phyloP scores from a whole-genome alignment of 2,113 vertebrate species.

The Crotalus tigris region DNA sequence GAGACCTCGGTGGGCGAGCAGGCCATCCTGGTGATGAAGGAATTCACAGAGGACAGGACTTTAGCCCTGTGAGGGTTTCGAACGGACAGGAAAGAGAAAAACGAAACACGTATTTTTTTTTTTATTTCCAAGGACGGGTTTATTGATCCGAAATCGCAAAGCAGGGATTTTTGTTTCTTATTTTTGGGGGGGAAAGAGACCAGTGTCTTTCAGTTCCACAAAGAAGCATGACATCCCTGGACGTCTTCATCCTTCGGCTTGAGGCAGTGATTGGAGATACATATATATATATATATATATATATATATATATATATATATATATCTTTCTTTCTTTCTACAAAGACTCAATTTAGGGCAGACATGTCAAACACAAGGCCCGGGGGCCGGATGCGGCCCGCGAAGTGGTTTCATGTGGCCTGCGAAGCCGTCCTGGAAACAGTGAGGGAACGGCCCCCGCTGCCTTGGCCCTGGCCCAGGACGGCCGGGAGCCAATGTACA shows the following conservation, averaged over 20 bases:
- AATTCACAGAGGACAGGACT: conserved; percentile 12
- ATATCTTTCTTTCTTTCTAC: not conserved
- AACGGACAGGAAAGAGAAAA: not conserved
- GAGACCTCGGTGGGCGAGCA: conserved; percentile 12
- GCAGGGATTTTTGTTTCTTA: not conserved
- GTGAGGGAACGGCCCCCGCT: too few species aligned
- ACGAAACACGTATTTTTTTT: not conserved
- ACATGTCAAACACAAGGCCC: too few species aligned
- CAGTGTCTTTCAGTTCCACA: not conserved
- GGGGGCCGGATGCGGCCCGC: too few species aligned
- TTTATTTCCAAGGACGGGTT: too few species aligned
- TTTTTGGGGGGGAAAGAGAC: too few species aligned
- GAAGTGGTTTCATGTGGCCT: too few species aligned
- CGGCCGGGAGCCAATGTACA: too few species aligned
- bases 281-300: not conserved
- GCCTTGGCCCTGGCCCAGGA: too few species aligned
- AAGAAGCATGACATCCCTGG: not conserved
- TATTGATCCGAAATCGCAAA: not conserved
- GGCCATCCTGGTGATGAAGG: conserved; percentile 27
- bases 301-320: not conserved
- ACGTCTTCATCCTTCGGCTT: not conserved
- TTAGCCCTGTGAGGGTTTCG: not conserved
- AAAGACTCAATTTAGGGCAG: too few species aligned
- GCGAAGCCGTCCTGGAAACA: too few species aligned
- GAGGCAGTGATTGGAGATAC: not conserved